phyloP scores from a whole-genome alignment of 2,113 vertebrate species.

The Orcinus orca region DNA sequence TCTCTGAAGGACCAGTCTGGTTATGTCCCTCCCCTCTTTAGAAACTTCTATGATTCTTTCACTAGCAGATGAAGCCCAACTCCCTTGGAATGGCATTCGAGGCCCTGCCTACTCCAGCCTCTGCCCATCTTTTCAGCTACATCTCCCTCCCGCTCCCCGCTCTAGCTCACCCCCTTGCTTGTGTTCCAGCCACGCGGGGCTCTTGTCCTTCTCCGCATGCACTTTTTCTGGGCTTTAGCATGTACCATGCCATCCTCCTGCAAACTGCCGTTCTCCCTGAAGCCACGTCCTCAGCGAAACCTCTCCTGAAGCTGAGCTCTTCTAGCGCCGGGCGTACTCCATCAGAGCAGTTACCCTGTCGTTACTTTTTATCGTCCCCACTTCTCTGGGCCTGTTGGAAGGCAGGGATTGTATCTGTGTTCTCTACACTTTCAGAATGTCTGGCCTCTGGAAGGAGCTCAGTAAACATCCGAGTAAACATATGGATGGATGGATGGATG shows the following conservation, averaged over 20 bases:
- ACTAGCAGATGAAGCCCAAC: not conserved
- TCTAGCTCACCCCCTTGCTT: not conserved
- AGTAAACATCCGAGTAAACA: not conserved
- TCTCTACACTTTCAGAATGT: not conserved
- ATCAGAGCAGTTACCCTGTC: not conserved
- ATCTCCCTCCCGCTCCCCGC: accelerated
- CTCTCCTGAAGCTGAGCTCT: not conserved
- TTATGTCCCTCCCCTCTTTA: not conserved
- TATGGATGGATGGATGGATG: not conserved
- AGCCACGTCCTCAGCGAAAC: not conserved
- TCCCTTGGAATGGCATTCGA: not conserved
- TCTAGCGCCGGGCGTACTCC: too few relatives aligned
- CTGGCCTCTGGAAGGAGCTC: not conserved
- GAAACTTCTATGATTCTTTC: not conserved
- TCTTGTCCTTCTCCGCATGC: not conserved
- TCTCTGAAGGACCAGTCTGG: not conserved
- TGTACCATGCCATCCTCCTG: not conserved
- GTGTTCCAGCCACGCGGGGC: accelerated
- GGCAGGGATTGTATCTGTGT: not conserved
- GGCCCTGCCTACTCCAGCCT: not conserved
- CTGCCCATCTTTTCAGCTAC: not conserved
- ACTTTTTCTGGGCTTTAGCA: not conserved
- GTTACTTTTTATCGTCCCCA: not conserved
- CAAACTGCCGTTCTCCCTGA: not conserved
- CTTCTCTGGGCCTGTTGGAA: not conserved